A percentile compares a stretch with the other conserved stretches of the same genome.
These are phyloP conservation scores for Brienomyrus longianalis DNA, from an alignment of 2,113 vertebrate species.

Conservation along the genomic window DNA sequence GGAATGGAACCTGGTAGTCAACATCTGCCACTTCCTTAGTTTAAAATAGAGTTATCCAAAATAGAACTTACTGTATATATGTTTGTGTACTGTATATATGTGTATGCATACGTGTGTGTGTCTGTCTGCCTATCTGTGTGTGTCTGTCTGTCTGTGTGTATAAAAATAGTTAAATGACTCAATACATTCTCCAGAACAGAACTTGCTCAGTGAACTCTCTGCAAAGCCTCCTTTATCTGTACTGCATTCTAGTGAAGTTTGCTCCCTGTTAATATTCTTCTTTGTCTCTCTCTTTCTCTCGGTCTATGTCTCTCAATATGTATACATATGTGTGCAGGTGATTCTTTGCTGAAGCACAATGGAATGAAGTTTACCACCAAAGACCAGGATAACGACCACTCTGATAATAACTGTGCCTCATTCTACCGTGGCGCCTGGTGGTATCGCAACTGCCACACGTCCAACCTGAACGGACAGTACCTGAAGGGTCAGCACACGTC, in stretches of 20 bases:
- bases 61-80: neutral
- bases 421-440: constrained; percentile 98
- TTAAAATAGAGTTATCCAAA: neutral
- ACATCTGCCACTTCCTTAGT: neutral
- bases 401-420: constrained; percentile 92
- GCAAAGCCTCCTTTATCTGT: neutral
- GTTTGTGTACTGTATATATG: neutral
- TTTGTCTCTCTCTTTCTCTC: neutral
- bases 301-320: neutral
- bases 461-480: constrained; percentile 96
- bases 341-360: constrained; percentile 89
- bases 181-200: neutral
- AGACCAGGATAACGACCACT: constrained; percentile 91
- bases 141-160: neutral
- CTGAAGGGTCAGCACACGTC: constrained; percentile 87
- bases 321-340: constrained; percentile 56
- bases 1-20: neutral
- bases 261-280: neutral
- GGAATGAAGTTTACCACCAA: constrained; percentile 98
- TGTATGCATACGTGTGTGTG: no score
- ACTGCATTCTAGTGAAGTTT: neutral
- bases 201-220: neutral
- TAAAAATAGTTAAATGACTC: neutral
- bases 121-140: no score
- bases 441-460: constrained; percentile 98